These are phyloP conservation scores for Crotalus horridus DNA, from an alignment of 2,113 vertebrate genomes.

Conservation along the genomic window DNA sequence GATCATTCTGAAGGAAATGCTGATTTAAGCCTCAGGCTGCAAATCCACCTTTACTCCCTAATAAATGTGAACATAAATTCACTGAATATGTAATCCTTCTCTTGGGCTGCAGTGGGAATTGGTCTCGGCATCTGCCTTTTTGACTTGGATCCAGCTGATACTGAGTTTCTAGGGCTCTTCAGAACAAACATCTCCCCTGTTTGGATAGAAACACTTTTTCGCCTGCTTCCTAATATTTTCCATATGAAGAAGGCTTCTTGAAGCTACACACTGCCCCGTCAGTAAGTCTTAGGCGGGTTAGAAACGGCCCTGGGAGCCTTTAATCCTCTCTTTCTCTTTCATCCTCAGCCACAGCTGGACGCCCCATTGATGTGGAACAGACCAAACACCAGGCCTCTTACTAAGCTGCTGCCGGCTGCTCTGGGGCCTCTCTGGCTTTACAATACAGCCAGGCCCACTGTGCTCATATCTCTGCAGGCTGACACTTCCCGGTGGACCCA, in stretches of 20 bases:
- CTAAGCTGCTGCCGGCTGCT: slow-evolving; percentile 77
- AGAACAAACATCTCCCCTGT: slow-evolving; percentile 15
- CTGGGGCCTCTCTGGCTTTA: slow-evolving; percentile 59
- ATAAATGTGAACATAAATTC: slow-evolving; percentile 22
- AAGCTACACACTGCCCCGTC: slow-evolving; percentile 64
- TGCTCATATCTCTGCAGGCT: slow-evolving; percentile 10
- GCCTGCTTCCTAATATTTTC: slow-evolving; percentile 78
- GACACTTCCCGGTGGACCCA: neutral
- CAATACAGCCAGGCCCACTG: slow-evolving; percentile 1
- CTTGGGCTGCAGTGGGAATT: neutral
- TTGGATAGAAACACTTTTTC: slow-evolving; percentile 50
- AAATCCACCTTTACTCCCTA: neutral
- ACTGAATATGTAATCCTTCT: slow-evolving; percentile 4
- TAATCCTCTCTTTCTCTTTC: slow-evolving; percentile 77
- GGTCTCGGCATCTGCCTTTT: neutral
- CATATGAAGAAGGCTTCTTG: slow-evolving; percentile 70
- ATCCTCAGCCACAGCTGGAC: slow-evolving; percentile 78
- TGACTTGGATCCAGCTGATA: neutral
- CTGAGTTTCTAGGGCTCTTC: neutral
- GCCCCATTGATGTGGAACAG: slow-evolving; percentile 81
- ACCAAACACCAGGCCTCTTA: slow-evolving; percentile 87
- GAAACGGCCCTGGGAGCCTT: slow-evolving; percentile 78
- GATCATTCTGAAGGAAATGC: neutral
- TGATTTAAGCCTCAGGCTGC: neutral
- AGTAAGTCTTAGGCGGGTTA: slow-evolving; percentile 72